These are phyloP conservation scores for Lymantria monacha DNA, from an alignment of 2,888 invertebrate species.

Conservation along the genomic window DNA sequence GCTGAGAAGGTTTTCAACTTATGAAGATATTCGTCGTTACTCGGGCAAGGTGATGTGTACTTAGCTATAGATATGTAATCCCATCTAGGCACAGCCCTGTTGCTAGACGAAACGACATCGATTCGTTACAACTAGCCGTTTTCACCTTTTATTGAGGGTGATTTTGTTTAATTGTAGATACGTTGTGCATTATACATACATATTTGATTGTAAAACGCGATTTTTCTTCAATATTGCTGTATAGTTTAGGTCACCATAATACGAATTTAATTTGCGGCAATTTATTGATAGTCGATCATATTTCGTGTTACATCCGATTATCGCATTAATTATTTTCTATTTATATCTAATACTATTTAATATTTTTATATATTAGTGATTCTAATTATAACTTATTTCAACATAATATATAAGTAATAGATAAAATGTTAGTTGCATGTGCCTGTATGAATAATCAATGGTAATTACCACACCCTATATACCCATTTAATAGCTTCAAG, in stretches of 20 bases:
- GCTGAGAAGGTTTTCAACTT: too few relatives aligned
- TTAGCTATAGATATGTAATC: conserved; percentile 35
- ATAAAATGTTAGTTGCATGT: too few relatives aligned
- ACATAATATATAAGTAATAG: too few relatives aligned
- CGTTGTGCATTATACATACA: conserved; percentile 10
- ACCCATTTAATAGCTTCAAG: too few relatives aligned
- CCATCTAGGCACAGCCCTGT: conserved; percentile 66
- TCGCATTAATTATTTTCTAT: neutral
- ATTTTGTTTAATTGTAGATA: conserved; percentile 13
- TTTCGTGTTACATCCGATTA: conserved; percentile 1
- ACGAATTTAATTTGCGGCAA: conserved; percentile 6
- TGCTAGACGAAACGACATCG: conserved; percentile 65
- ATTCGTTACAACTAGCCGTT: conserved; percentile 48
- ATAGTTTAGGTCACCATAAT: conserved; percentile 11
- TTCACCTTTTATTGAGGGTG: conserved; percentile 26
- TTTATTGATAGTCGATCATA: conserved; percentile 15
- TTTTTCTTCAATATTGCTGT: conserved; percentile 1
- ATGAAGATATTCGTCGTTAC: too few relatives aligned
- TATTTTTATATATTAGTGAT: too few relatives aligned
- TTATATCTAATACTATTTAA: too few relatives aligned
- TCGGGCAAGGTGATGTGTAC: conserved; percentile 21
- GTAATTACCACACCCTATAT: too few relatives aligned
- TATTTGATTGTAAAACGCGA: conserved; percentile 8
- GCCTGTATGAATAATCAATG: too few relatives aligned
- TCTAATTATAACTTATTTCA: too few relatives aligned